A percentile compares a stretch with the other conserved stretches of the same genome.
These are phyloP conservation scores for Microtus ochrogaster DNA, from an alignment of 2,113 vertebrate species.

Conservation along the genomic window DNA sequence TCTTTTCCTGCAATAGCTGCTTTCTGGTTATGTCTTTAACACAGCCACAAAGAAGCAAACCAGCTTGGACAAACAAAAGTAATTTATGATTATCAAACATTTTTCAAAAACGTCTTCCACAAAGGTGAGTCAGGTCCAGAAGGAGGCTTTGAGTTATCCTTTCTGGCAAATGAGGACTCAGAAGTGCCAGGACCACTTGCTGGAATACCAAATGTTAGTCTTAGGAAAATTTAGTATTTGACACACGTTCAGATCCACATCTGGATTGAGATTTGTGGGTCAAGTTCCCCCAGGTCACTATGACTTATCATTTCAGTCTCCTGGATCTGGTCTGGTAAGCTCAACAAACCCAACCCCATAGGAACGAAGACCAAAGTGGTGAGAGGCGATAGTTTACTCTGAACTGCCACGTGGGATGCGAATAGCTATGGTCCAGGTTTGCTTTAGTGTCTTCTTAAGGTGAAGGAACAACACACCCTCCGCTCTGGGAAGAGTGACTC, in stretches of 20 bases:
- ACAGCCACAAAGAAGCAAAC: background rate
- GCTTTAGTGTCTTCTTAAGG: background rate
- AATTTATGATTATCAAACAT: background rate
- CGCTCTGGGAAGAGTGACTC: background rate
- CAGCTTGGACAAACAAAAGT: background rate
- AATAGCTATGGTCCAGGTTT: background rate
- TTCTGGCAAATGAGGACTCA: background rate
- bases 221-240: background rate
- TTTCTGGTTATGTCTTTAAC: background rate
- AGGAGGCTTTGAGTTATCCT: background rate
- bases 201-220: background rate
- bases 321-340: background rate
- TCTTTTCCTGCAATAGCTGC: background rate
- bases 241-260: background rate
- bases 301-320: background rate
- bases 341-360: background rate
- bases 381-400: background rate
- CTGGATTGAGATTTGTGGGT: background rate
- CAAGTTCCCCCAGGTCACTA: background rate
- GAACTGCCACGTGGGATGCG: background rate
- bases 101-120: conserved; percentile 2
- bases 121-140: background rate
- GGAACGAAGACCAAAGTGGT: background rate
- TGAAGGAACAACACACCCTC: background rate
- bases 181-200: background rate